Percentiles rank a stretch among this genome's conserved stretches.
phyloP scores from a whole-genome alignment of 2,113 vertebrate species.

The Pyrgilauda ruficollis region DNA sequence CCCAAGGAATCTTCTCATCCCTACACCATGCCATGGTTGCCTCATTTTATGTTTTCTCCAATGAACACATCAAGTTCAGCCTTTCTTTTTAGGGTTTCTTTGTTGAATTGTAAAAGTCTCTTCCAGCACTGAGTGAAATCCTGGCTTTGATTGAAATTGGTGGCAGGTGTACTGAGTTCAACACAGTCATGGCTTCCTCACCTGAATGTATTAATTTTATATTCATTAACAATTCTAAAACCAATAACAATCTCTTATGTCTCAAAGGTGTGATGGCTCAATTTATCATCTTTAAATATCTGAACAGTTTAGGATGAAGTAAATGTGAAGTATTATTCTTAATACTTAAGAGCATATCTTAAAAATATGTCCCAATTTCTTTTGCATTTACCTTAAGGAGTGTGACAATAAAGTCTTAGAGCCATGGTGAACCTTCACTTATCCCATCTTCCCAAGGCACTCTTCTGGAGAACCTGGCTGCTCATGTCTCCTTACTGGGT shows the following conservation, averaged over 20 bases:
- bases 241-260: neutral
- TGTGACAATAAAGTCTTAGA: neutral
- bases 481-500: neutral
- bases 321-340: neutral
- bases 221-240: neutral
- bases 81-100: neutral
- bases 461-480: neutral
- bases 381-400: neutral
- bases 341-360: neutral
- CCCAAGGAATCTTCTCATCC: neutral
- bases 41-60: neutral
- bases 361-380: neutral
- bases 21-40: neutral
- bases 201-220: neutral
- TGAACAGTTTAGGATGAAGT: neutral
- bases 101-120: neutral
- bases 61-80: rapidly evolving
- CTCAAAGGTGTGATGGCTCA: neutral
- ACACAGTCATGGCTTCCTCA: neutral
- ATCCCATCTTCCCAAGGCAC: neutral
- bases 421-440: neutral
- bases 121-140: neutral
- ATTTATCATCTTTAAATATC: neutral
- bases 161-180: neutral
- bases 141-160: neutral